Conservation (phyloP, 2,888 invertebrate genomes). For the Pogonocherus hispidulus region DNA sequence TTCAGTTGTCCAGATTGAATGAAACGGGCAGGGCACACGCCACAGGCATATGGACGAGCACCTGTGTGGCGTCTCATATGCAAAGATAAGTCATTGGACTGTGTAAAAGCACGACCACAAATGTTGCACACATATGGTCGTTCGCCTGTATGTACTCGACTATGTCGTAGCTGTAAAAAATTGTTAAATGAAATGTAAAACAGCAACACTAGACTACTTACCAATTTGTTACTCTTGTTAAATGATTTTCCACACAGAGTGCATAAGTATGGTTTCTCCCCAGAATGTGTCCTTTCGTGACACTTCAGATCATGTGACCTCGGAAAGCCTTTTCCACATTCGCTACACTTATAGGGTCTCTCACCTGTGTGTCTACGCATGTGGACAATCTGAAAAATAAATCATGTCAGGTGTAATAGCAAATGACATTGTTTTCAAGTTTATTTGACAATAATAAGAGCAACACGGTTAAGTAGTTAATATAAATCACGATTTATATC, state of each 20-base stretch:
- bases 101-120: slow-evolving; percentile 73
- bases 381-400: slow-evolving; percentile 66
- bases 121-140: slow-evolving; percentile 68
- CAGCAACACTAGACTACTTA: slow-evolving; percentile 51
- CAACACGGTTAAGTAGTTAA: slow-evolving; percentile 48
- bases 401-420: not conserved
- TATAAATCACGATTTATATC: slow-evolving; percentile 42
- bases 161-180: slow-evolving; percentile 64
- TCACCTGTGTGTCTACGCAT: slow-evolving; percentile 69
- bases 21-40: slow-evolving; percentile 78
- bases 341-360: slow-evolving; percentile 67
- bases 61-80: slow-evolving; percentile 81
- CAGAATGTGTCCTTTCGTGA: slow-evolving; percentile 68
- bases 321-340: slow-evolving; percentile 68
- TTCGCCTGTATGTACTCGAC: slow-evolving; percentile 68
- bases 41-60: slow-evolving; percentile 77
- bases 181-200: not conserved
- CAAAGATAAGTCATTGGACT: slow-evolving; percentile 79
- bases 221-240: slow-evolving; percentile 69
- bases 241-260: slow-evolving; percentile 68
- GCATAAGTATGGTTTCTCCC: slow-evolving; percentile 68
- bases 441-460: slow-evolving; percentile 42
- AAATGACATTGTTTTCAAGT: not conserved
- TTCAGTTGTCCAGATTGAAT: slow-evolving; percentile 76
- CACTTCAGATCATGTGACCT: slow-evolving; percentile 69